These are phyloP conservation scores for Xiphorhynchus erythropygius DNA, from an alignment of 2,797 vertebrate genomes.

Conservation along the genomic window DNA sequence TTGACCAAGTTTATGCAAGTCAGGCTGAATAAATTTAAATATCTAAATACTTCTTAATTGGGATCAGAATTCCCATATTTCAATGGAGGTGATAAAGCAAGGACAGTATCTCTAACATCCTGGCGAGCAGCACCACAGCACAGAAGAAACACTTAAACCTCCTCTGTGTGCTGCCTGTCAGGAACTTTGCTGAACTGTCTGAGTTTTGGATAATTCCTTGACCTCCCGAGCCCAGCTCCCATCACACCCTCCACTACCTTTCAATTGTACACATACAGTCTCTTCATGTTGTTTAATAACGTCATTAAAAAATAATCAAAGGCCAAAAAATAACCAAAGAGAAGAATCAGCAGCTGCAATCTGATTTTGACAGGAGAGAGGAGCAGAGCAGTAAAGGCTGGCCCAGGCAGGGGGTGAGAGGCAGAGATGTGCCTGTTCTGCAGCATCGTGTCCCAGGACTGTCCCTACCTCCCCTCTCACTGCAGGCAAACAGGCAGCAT, in stretches of 20 bases:
- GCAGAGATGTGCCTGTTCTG: background rate
- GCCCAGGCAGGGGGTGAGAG: background rate
- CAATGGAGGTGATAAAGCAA: background rate
- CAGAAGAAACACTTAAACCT: background rate
- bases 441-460: rapidly evolving
- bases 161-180: rapidly evolving
- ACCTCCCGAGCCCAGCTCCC: background rate
- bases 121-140: background rate
- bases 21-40: background rate
- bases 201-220: background rate
- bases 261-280: background rate
- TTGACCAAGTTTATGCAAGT: background rate
- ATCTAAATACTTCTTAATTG: background rate
- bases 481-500: background rate
- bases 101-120: background rate
- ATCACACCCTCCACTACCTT: background rate
- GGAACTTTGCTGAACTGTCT: background rate
- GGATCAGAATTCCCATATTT: background rate
- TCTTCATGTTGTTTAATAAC: background rate
- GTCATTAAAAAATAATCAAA: background rate
- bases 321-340: background rate
- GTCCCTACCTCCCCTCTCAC: background rate
- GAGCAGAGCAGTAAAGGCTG: background rate
- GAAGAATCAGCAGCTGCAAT: background rate
- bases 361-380: background rate